Evolutionary conservation across 1,140 invertebrate genomes (phyloP), one percentile per base, ranked within the genome.

Genomic region (Scaptomyza montana): DNA sequence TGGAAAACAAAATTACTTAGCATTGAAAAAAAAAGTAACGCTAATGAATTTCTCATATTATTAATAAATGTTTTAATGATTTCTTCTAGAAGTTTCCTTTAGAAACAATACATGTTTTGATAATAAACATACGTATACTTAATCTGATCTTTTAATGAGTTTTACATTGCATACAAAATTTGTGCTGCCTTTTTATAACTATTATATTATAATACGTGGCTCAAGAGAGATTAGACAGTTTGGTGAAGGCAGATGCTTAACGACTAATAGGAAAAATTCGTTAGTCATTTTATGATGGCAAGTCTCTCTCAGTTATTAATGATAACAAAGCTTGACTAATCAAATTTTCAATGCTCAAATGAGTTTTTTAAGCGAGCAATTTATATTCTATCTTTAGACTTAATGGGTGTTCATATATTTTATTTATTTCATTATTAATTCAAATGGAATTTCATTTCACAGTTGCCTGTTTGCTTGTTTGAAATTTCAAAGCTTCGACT

Each of bases 391-490:
- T 3, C 33, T 36, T 39, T 25, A 45, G 30, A 25, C 21, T 25
- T 25, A 25, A 25, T 25, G 21, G 21, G 19, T 12, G 2, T 13
- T 8, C 21, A 9, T 25, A 21, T 55, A 28, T 21, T 19, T 25
- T 9, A 8, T 47, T 16, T 47, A 33, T 47, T 59, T 19, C 9
- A 30, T 30, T 43, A 43, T 12, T 43, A 12, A 28, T 43, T 28
- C 28, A 45, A 59, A 59, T 59, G 25, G 25, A 19, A 46, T 59
- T 59, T n/a, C 9, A 47, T 46, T 59, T 49, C 7, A 9, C 33
- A 13, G 59, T 36, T 49, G 46, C 16, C 16, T 36, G 12, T 0
- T 12, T 7, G 12, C 10, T 33, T 33, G 30, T 12, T 41, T 41
- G 39, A 41, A 41, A 41, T 41, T 41, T 41, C 36, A 30, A 30